phyloP scores from a whole-genome alignment of 2,888 invertebrate species.

The Ecliptopera silaceata region DNA sequence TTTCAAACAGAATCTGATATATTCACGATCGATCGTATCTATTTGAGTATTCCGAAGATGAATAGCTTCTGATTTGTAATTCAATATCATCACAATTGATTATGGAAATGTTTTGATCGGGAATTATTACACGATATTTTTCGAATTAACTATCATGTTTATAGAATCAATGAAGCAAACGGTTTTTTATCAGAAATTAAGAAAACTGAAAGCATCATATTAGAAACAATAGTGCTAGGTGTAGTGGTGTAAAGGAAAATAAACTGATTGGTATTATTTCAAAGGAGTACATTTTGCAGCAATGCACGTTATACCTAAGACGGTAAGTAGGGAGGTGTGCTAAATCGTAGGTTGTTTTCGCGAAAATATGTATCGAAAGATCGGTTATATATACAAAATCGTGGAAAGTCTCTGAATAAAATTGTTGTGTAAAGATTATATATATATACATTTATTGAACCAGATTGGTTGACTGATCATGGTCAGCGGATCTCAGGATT shows the following conservation, averaged over 20 bases:
- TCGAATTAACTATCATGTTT: constrained; percentile 1
- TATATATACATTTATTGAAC: no score
- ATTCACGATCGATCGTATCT: constrained; percentile 1
- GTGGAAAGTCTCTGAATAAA: no score
- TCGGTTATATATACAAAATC: no score
- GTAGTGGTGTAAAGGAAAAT: no score
- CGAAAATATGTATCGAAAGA: no score
- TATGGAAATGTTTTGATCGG: constrained; percentile 17
- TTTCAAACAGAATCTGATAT: neutral
- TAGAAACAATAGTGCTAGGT: no score
- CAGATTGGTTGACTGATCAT: constrained; percentile 16
- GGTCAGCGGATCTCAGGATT: constrained; percentile 24
- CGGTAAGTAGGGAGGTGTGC: no score
- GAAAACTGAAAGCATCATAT: constrained; percentile 1
- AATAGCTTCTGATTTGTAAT: constrained; percentile 28
- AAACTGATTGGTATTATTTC: no score
- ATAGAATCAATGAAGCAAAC: constrained; percentile 6
- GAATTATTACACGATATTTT: constrained; percentile 15
- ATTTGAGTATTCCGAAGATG: constrained; percentile 13
- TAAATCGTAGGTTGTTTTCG: no score
- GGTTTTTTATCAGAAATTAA: neutral
- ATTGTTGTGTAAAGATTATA: neutral
- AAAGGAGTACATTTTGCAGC: no score
- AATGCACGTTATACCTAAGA: no score
- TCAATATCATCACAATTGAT: constrained; percentile 26